phyloP scores from a whole-genome alignment of 2,797 vertebrate genomes.

The Xenentodon cancila region DNA sequence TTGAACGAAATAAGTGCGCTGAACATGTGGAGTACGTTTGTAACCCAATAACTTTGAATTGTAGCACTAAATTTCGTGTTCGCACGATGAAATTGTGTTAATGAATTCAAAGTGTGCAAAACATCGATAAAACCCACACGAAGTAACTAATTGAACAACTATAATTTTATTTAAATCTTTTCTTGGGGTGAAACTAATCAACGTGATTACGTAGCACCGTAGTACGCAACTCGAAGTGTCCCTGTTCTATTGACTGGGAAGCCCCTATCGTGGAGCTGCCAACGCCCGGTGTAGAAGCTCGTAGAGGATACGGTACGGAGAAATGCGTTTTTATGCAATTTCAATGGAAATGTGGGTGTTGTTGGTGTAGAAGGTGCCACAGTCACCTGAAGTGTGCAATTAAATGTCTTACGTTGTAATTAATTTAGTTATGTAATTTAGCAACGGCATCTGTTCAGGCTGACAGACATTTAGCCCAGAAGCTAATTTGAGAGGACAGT shows the following conservation, averaged over 20 bases:
- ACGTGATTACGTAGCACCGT: conserved; percentile 42
- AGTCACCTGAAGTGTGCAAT: fast-evolving
- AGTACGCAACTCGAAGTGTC: conserved; percentile 59
- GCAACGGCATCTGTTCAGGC: conserved; percentile 58
- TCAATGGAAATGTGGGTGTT: fast-evolving
- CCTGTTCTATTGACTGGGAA: conserved; percentile 81
- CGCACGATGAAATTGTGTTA: no score
- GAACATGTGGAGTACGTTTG: no score
- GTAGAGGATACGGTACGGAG: conserved; percentile 78
- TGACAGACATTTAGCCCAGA: conserved; percentile 45
- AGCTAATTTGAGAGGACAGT: conserved; percentile 36
- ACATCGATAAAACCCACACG: no score
- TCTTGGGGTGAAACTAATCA: no score
- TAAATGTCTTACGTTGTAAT: neutral
- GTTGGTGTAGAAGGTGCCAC: fast-evolving
- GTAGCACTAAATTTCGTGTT: no score
- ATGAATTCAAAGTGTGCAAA: no score
- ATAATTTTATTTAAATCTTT: no score
- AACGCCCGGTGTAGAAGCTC: conserved; percentile 86
- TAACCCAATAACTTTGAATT: no score
- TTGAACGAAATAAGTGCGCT: no score
- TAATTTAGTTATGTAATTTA: conserved; percentile 15
- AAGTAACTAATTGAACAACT: no score
- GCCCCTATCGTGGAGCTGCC: conserved; percentile 84
- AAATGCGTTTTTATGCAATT: neutral